These are phyloP conservation scores for Oryzias celebensis DNA, from an alignment of 2,113 vertebrate genomes.

Conservation along the genomic window DNA sequence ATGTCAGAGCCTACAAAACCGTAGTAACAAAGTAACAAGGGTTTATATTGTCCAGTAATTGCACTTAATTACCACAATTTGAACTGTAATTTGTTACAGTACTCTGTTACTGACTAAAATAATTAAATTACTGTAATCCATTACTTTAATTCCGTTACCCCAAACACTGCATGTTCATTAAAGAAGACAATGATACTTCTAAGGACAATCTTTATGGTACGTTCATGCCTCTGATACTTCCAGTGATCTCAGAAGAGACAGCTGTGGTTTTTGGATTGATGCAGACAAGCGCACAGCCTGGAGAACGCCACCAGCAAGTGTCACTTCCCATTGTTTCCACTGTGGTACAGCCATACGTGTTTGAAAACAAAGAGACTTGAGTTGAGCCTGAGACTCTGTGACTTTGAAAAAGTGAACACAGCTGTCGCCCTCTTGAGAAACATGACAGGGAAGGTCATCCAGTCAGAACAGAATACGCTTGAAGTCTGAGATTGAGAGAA, in stretches of 20 bases:
- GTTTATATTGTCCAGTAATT: too few species aligned
- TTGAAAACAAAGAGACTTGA: constrained; percentile 71
- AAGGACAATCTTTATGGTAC: constrained; percentile 74
- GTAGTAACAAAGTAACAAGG: too few species aligned
- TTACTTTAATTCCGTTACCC: too few species aligned
- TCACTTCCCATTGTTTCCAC: constrained; percentile 74
- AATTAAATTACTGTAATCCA: too few species aligned
- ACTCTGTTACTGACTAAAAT: too few species aligned
- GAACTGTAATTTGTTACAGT: too few species aligned
- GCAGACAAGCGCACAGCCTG: constrained; percentile 57
- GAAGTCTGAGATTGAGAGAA: neutral
- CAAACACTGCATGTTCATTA: constrained; percentile 19
- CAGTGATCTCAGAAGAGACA: constrained; percentile 65
- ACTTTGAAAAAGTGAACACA: constrained; percentile 52
- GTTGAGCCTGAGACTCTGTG: constrained; percentile 43
- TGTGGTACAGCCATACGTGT: constrained; percentile 60
- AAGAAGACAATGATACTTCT: constrained; percentile 53
- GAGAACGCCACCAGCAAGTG: constrained; percentile 73
- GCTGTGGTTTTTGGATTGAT: constrained; percentile 66
- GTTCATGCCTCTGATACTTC: constrained; percentile 58
- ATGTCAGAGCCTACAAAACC: too few species aligned
- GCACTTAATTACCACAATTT: too few species aligned
- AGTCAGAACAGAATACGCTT: constrained; percentile 16
- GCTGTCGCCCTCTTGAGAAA: constrained; percentile 6
- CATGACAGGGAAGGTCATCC: neutral